A percentile compares a stretch with the other conserved stretches of the same genome.
phyloP scores from a whole-genome alignment of 2,888 invertebrate species.

The Hypolimnas misippus region DNA sequence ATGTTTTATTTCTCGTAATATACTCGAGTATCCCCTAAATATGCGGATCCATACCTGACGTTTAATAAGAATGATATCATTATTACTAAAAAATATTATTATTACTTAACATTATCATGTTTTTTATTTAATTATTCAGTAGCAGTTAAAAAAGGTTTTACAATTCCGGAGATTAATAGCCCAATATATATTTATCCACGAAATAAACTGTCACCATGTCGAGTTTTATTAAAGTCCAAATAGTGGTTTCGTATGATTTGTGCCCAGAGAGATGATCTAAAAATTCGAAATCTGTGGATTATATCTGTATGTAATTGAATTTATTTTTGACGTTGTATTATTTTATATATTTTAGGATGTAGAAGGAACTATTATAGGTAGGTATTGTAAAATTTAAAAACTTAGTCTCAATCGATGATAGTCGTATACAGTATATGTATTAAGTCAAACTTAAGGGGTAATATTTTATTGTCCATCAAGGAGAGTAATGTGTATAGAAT shows the following conservation, averaged over 20 bases:
- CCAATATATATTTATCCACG: background rate
- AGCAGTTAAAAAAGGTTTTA: background rate
- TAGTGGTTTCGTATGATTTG: constrained; percentile 4
- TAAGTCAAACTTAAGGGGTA: too few species aligned
- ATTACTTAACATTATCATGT: background rate
- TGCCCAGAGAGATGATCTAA: background rate
- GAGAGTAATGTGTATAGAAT: too few species aligned
- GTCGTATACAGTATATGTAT: too few species aligned
- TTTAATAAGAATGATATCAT: background rate
- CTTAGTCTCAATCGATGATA: too few species aligned
- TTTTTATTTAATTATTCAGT: too few species aligned
- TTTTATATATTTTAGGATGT: background rate
- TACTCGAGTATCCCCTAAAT: constrained; percentile 46
- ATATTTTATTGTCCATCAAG: too few species aligned
- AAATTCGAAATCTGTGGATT: background rate
- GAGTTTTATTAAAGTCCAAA: background rate
- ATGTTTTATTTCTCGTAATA: constrained; percentile 69
- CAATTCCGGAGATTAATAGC: background rate
- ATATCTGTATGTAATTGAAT: background rate
- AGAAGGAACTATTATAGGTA: background rate
- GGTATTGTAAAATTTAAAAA: too few species aligned
- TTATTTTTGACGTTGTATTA: background rate
- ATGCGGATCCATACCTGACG: constrained; percentile 26
- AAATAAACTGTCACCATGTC: background rate
- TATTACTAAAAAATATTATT: background rate